Evolutionary conservation across 2,113 vertebrate species (phyloP).

Genomic region (Oreochromis spilurus): DNA sequence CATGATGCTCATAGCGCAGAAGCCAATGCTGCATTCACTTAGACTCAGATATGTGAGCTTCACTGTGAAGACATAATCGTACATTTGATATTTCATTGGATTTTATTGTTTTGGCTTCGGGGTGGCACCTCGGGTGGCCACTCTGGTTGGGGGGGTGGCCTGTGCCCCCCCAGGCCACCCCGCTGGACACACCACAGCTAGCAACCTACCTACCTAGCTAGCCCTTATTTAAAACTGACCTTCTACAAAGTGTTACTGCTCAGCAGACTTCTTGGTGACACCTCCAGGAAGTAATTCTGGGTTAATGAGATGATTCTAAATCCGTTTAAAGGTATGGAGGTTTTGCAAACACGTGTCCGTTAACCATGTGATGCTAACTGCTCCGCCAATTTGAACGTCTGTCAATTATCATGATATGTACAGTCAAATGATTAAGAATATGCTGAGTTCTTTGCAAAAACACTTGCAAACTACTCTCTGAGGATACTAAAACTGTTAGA

Average conservation of each 20-base stretch:
- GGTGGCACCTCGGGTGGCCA: too few species aligned
- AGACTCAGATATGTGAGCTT: too few species aligned
- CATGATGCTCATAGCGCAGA: too few species aligned
- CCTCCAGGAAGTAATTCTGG: background rate
- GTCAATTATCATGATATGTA: background rate
- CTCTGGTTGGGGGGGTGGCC: too few species aligned
- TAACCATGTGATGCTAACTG: background rate
- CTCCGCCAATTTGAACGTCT: background rate
- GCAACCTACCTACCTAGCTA: background rate
- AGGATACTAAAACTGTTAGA: background rate
- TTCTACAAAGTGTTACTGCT: background rate
- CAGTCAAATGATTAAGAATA: background rate
- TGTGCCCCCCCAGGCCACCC: too few species aligned
- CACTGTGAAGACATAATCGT: too few species aligned
- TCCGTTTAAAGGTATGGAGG: background rate
- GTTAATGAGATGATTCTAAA: background rate
- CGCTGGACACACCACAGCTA: too few species aligned
- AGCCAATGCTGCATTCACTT: too few species aligned
- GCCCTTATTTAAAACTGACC: background rate
- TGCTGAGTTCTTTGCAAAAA: background rate
- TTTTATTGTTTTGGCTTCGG: too few species aligned
- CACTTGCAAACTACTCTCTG: background rate
- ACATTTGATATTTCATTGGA: too few species aligned
- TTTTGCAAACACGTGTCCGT: background rate
- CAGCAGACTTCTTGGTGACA: background rate